Conservation (phyloP, 2,888 invertebrate species). For the Hipparchia semele region DNA sequence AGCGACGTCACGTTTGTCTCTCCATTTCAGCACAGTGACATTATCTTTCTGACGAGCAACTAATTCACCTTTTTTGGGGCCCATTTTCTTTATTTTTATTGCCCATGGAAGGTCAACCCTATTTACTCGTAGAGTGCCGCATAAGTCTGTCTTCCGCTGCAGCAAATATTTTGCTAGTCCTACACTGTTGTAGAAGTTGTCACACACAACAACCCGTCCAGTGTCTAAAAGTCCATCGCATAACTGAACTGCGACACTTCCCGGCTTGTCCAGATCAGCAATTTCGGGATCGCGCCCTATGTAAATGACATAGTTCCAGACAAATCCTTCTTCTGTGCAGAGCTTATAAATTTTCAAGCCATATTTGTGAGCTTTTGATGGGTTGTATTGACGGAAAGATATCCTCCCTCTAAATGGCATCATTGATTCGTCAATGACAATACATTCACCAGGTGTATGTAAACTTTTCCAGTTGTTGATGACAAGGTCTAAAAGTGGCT, state of each 20-base stretch:
- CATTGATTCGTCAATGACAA: slow-evolving; percentile 44
- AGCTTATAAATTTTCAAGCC: slow-evolving; percentile 28
- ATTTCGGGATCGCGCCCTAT: slow-evolving; percentile 28
- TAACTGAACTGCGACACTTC: slow-evolving; percentile 34
- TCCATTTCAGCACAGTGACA: too few relatives aligned
- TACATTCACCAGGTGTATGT: slow-evolving; percentile 34
- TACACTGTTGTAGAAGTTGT: slow-evolving; percentile 54
- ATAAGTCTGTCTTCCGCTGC: too few relatives aligned
- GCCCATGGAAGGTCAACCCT: too few relatives aligned
- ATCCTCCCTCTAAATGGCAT: slow-evolving; percentile 40
- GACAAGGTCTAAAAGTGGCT: slow-evolving; percentile 39
- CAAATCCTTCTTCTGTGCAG: slow-evolving; percentile 37
- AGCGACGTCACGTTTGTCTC: too few relatives aligned
- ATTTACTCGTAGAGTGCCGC: too few relatives aligned
- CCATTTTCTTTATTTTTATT: too few relatives aligned
- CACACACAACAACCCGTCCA: slow-evolving; percentile 32
- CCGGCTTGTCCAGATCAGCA: slow-evolving; percentile 35
- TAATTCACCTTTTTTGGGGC: too few relatives aligned
- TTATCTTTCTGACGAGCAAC: too few relatives aligned
- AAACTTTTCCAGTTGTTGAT: slow-evolving; percentile 37
- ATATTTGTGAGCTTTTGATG: slow-evolving; percentile 40
- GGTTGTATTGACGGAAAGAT: slow-evolving; percentile 39
- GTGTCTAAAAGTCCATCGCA: slow-evolving; percentile 31
- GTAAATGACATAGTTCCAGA: slow-evolving; percentile 40
- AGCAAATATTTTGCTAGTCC: slow-evolving; percentile 33